Conservation (phyloP, 2,797 vertebrate genomes). For the Semotilus atromaculatus region DNA sequence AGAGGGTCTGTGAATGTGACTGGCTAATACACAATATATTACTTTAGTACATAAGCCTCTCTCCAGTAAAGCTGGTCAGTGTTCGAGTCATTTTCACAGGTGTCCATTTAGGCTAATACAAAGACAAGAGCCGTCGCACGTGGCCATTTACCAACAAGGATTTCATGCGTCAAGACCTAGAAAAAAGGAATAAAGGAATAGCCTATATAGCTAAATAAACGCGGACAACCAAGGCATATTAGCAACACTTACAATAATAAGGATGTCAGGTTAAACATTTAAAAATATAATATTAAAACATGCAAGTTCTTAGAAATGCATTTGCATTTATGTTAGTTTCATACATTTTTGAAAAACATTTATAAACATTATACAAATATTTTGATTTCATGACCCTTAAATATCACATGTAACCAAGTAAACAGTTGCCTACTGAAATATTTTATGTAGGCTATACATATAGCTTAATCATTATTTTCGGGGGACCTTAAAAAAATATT, state of each 20-base stretch:
- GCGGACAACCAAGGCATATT: not conserved
- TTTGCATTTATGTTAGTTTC: not conserved
- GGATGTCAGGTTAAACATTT: not conserved
- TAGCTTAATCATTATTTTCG: not conserved
- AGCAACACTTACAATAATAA: not conserved
- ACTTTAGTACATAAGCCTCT: not conserved
- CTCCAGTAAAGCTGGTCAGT: conserved; percentile 17
- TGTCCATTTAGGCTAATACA: not conserved
- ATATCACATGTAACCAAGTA: not conserved
- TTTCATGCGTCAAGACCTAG: not conserved
- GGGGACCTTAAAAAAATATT: not conserved
- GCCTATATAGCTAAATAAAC: not conserved
- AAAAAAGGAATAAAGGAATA: not conserved
- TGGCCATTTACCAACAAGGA: not conserved
- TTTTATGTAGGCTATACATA: not conserved
- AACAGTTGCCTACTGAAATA: not conserved
- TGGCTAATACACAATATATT: conserved; percentile 19
- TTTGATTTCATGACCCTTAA: not conserved
- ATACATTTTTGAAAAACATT: not conserved
- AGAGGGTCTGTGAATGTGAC: conserved; percentile 33
- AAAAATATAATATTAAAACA: not conserved
- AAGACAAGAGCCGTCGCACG: not conserved
- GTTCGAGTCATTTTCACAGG: not conserved
- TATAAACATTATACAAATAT: too few species aligned
- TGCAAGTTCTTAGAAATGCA: not conserved